Evolutionary conservation across 2,797 vertebrate genomes (phyloP).

Genomic region (Neosilurus hyrtlii): DNA sequence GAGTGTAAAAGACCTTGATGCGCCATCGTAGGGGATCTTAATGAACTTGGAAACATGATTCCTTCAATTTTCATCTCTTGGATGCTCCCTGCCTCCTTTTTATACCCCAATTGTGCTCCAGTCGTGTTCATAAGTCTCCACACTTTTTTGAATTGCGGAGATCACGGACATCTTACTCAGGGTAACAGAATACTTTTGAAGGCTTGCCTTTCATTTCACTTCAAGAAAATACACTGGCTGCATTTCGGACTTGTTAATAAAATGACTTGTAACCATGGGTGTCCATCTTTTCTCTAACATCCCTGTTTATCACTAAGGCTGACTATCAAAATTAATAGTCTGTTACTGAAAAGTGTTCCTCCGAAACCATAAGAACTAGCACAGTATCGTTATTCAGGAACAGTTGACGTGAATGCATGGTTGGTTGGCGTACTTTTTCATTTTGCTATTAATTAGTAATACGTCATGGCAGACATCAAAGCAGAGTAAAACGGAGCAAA

Average conservation of each 20-base stretch:
- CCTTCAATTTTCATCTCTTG: too few relatives aligned
- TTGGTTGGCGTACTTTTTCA: not conserved
- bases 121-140: too few relatives aligned
- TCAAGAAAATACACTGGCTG: not conserved
- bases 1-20: too few relatives aligned
- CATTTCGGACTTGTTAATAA: not conserved
- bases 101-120: too few relatives aligned
- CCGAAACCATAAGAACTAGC: not conserved
- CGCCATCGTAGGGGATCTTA: too few relatives aligned
- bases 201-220: too few relatives aligned
- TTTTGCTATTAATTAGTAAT: conserved; percentile 28
- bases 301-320: not conserved
- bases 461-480: conserved; percentile 10
- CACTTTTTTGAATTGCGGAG: too few relatives aligned
- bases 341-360: not conserved
- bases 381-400: not conserved
- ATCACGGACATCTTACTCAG: too few relatives aligned
- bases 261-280: not conserved
- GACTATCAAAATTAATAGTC: not conserved
- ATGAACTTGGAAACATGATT: too few relatives aligned
- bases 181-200: too few relatives aligned
- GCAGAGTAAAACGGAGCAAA: conserved; percentile 8
- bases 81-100: too few relatives aligned
- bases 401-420: not conserved
- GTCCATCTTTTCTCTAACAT: conserved; percentile 12